These are phyloP conservation scores for Tenebrosternarchus preto DNA, from an alignment of 2,113 vertebrate genomes.

Conservation along the genomic window DNA sequence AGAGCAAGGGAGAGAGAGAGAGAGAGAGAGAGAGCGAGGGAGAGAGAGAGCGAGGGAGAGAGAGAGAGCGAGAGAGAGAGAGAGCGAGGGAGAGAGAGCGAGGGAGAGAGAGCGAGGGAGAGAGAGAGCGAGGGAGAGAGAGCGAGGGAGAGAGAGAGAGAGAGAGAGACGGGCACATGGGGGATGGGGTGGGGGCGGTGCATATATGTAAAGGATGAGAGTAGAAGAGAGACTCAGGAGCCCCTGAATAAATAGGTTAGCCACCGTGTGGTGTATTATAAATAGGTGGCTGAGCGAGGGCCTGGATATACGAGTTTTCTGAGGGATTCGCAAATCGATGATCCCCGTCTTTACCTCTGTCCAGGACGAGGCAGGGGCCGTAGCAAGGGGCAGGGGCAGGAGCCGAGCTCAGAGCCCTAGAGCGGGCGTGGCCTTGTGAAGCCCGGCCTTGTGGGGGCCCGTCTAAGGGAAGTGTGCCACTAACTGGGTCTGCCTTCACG, in stretches of 20 bases:
- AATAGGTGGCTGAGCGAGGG: slow-evolving; percentile 42
- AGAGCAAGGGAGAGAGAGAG: neutral
- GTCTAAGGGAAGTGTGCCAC: slow-evolving; percentile 49
- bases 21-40: neutral
- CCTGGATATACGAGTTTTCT: slow-evolving; percentile 31
- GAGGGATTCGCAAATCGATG: slow-evolving; percentile 19
- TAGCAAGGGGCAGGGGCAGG: slow-evolving; percentile 49
- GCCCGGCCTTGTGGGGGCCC: neutral
- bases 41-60: neutral
- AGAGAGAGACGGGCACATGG: neutral
- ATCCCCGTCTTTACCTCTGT: slow-evolving; percentile 37
- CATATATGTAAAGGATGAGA: neutral
- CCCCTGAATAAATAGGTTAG: slow-evolving; percentile 49
- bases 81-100: neutral
- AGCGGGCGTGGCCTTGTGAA: slow-evolving; percentile 39
- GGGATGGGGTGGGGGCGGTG: too few species aligned
- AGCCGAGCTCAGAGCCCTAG: slow-evolving; percentile 28
- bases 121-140: neutral
- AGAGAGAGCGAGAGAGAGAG: neutral
- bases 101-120: neutral
- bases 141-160: neutral
- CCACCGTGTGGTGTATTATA: slow-evolving; percentile 49
- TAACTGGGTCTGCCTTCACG: slow-evolving; percentile 56
- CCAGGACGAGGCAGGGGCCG: slow-evolving; percentile 42
- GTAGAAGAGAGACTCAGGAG: slow-evolving; percentile 25